A percentile compares a stretch with the other conserved stretches of the same genome.
These are phyloP conservation scores for Conus ventricosus DNA, from an alignment of 1,140 invertebrate species.

Conservation along the genomic window DNA sequence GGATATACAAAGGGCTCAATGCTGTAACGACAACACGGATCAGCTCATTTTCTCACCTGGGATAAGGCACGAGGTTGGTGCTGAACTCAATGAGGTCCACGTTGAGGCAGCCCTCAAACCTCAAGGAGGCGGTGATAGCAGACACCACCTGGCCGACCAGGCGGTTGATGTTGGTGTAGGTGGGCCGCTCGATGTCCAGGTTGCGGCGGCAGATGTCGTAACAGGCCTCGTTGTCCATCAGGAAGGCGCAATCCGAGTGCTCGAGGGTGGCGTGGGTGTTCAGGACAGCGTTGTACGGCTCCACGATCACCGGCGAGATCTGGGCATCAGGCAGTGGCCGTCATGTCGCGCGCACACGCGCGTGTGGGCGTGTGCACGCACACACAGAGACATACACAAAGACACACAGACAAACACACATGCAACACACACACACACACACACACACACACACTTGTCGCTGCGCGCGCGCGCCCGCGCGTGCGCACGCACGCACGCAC, in stretches of 20 bases:
- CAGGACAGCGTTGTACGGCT: conserved; percentile 73
- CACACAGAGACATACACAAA: too few species aligned
- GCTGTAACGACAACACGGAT: too few species aligned
- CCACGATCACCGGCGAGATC: conserved; percentile 78
- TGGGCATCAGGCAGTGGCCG: conserved; percentile 57
- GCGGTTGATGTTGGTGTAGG: conserved; percentile 75
- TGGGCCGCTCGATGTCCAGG: conserved; percentile 83
- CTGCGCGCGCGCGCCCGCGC: too few species aligned
- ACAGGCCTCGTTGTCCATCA: conserved; percentile 88
- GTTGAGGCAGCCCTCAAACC: conserved; percentile 91
- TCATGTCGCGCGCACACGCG: too few species aligned
- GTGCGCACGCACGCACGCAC: too few species aligned
- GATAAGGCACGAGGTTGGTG: conserved; percentile 68
- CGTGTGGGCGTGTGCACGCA: too few species aligned
- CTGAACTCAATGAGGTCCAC: conserved; percentile 90
- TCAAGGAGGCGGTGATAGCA: conserved; percentile 78
- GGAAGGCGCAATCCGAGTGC: conserved; percentile 72
- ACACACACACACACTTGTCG: too few species aligned
- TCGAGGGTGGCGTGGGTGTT: conserved; percentile 70
- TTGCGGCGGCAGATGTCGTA: conserved; percentile 91
- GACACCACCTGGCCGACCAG: conserved; percentile 78
- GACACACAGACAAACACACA: too few species aligned
- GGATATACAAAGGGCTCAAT: too few species aligned
- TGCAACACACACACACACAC: too few species aligned
- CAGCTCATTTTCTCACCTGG: not conserved